Percentiles rank a stretch among this genome's conserved stretches.
These are phyloP conservation scores for Steinernema scapterisci DNA, from an alignment of 2,888 invertebrate species.

Conservation along the genomic window DNA sequence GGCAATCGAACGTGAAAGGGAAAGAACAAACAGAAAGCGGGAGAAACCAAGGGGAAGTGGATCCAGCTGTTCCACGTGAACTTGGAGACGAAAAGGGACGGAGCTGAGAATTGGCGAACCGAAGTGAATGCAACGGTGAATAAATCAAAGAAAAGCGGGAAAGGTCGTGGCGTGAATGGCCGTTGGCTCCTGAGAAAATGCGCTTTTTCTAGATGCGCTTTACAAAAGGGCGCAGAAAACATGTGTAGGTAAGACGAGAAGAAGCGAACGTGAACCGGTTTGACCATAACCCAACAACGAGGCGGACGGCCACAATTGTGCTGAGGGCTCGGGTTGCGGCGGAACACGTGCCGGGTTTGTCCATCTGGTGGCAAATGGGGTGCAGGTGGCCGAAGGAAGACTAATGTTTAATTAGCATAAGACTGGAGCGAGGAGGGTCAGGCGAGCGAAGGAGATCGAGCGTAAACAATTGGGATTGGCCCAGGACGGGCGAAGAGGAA, in stretches of 20 bases:
- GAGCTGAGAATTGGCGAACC: neutral
- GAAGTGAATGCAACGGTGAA: too few species aligned
- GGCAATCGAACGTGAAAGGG: constrained; percentile 9
- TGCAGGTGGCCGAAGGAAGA: neutral
- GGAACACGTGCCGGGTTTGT: constrained; percentile 13
- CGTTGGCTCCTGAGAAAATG: too few species aligned
- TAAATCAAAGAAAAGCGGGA: too few species aligned
- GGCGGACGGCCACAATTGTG: too few species aligned
- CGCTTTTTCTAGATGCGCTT: too few species aligned
- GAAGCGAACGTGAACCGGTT: too few species aligned
- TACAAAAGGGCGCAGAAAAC: too few species aligned
- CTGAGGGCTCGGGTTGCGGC: neutral
- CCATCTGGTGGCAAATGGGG: constrained; percentile 24
- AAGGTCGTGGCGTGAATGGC: too few species aligned
- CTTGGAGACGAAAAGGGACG: neutral
- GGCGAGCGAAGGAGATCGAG: neutral
- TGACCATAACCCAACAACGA: too few species aligned
- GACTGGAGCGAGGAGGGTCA: neutral
- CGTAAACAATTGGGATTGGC: constrained; percentile 4
- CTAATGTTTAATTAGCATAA: constrained; percentile 19
- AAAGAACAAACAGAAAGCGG: constrained; percentile 11
- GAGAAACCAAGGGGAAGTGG: neutral
- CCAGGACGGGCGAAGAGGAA: neutral
- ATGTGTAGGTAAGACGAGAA: too few species aligned
- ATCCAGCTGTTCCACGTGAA: too few species aligned